phyloP scores from a whole-genome alignment of 1,140 invertebrate species.

The Glossosoma conforme region DNA sequence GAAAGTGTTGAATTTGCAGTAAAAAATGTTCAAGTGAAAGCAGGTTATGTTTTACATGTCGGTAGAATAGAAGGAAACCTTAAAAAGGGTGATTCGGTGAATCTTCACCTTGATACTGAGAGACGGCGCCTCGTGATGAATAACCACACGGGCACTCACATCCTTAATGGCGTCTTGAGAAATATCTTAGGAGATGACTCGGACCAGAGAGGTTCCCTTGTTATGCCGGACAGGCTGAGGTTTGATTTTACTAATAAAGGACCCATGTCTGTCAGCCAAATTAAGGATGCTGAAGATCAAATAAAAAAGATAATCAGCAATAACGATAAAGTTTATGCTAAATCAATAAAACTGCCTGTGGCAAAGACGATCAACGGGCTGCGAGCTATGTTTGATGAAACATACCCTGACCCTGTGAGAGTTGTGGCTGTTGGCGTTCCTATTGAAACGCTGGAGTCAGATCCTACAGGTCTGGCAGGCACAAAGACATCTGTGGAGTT shows the following conservation, averaged over 20 bases:
- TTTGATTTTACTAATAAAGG: slow-evolving; percentile 98
- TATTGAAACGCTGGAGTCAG: slow-evolving; percentile 81
- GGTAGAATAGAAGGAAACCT: slow-evolving; percentile 82
- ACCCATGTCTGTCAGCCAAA: slow-evolving; percentile 81
- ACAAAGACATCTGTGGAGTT: slow-evolving; percentile 95
- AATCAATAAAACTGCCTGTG: slow-evolving; percentile 73
- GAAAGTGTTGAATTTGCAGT: slow-evolving; percentile 89
- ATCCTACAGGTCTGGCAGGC: slow-evolving; percentile 76
- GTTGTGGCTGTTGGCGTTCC: slow-evolving; percentile 92
- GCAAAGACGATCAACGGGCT: slow-evolving; percentile 93
- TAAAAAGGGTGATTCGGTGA: slow-evolving; percentile 81
- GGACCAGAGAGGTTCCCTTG: slow-evolving; percentile 97
- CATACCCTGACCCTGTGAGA: slow-evolving; percentile 97
- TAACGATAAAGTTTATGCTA: slow-evolving; percentile 85
- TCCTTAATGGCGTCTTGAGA: slow-evolving; percentile 91
- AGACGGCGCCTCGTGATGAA: slow-evolving; percentile 90
- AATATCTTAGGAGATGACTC: slow-evolving; percentile 84
- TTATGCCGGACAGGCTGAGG: slow-evolving; percentile 90
- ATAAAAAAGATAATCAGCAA: slow-evolving; percentile 72
- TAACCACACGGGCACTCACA: slow-evolving; percentile 98
- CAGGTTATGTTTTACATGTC: slow-evolving; percentile 93
- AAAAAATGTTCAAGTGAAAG: slow-evolving; percentile 93
- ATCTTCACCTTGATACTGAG: slow-evolving; percentile 76
- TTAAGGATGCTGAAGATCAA: slow-evolving; percentile 79
- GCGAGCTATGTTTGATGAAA: slow-evolving; percentile 96